Evolutionary conservation across 2,888 invertebrate species (phyloP).

Genomic region (Drosophila leonis): DNA sequence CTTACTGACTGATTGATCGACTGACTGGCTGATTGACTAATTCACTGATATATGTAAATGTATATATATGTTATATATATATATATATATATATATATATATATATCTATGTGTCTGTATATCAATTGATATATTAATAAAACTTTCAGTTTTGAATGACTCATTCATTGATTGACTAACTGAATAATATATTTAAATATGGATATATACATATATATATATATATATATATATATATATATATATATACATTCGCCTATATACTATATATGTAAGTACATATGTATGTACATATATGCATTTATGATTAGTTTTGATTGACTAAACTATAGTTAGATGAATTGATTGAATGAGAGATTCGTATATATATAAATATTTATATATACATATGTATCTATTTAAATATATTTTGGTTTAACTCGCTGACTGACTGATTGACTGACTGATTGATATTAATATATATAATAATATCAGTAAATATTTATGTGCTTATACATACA

Average conservation of each 20-base stretch:
- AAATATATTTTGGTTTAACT: too few relatives aligned
- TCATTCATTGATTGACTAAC: constrained; percentile 2
- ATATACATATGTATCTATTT: too few relatives aligned
- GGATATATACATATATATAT: not conserved
- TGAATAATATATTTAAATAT: not conserved
- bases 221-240: not conserved
- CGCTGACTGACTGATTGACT: too few relatives aligned
- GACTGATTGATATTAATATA: not conserved
- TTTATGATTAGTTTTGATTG: not conserved
- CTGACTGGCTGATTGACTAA: not conserved
- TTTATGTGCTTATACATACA: not conserved
- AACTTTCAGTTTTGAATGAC: not conserved
- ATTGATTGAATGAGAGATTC: not conserved
- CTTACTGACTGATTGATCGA: constrained; percentile 2
- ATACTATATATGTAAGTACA: not conserved
- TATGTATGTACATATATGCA: not conserved
- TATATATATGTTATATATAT: not conserved
- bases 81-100: not conserved
- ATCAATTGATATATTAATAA: not conserved
- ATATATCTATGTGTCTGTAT: not conserved
- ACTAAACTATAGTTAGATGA: not conserved
- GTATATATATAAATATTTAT: too few relatives aligned
- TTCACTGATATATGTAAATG: not conserved
- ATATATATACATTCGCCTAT: not conserved
- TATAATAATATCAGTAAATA: not conserved